Evolutionary conservation across 2,888 invertebrate species (phyloP).

Genomic region (Alcis repandata): DNA sequence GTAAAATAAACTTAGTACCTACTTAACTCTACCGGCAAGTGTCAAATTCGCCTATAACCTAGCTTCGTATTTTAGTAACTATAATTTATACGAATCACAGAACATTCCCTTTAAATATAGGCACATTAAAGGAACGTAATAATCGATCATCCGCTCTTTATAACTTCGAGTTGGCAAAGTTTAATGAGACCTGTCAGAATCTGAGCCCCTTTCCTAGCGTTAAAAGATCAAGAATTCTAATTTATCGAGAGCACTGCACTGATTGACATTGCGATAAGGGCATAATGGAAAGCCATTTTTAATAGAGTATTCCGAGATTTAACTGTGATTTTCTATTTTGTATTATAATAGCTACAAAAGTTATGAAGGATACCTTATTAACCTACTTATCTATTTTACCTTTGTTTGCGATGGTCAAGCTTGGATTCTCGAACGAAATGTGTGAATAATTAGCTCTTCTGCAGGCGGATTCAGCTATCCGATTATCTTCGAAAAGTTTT

Average conservation of each 20-base stretch:
- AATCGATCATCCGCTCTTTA: constrained; percentile 49
- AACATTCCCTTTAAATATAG: constrained; percentile 25
- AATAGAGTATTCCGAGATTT: not conserved
- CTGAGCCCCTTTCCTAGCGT: constrained; percentile 58
- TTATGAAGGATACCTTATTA: no score
- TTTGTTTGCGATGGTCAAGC: no score
- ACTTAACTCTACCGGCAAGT: no score
- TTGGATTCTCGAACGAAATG: no score
- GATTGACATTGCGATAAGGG: constrained; percentile 21
- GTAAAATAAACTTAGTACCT: no score
- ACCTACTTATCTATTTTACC: no score
- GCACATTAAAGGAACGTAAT: constrained; percentile 41
- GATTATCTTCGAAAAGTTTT: no score
- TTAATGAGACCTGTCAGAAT: constrained; percentile 77
- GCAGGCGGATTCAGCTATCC: no score
- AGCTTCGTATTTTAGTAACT: not conserved
- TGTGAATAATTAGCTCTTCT: no score
- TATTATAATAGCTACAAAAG: no score
- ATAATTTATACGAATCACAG: not conserved
- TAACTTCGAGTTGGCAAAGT: constrained; percentile 64
- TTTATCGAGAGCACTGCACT: constrained; percentile 47
- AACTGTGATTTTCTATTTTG: not conserved
- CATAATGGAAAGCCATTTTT: constrained; percentile 9
- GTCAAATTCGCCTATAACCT: no score
- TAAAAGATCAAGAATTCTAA: constrained; percentile 63